Evolutionary conservation across 1,140 invertebrate genomes (phyloP), one percentile per base, ranked within the genome.

Genomic region (Pseudachorutes palmiensis): DNA sequence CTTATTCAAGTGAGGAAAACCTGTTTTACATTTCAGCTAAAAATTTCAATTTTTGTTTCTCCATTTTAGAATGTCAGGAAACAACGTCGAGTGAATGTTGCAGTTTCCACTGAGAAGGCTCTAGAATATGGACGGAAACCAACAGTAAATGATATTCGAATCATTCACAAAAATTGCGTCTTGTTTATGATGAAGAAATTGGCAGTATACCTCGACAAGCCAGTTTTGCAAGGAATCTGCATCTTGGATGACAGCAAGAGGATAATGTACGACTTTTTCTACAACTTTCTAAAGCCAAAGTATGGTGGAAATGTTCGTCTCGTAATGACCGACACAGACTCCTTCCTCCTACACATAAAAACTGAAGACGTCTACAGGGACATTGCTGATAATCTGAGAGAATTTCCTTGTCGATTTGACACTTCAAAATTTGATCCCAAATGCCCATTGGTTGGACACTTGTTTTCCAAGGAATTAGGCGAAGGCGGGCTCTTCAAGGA

Each of bases 281-380:
- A 76, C 41, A 74, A 76, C 30, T 48, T 65, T 31, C 71, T 76
- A 19, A 74, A 74, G 61, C 24, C 19, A 24, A 72, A 76, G 66
- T 79, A 76, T 74, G 70, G 71, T 28, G 32, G 71, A 0, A 75
- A 74, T 30, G 68, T 74, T 14, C 65, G 63, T 30, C 62, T 80
- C 0, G 68, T 75, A 22, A 79, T 76, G 59, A 79, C 75, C 16
- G 80, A 82, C 72, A 81, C 80, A 3, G 80, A 82, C 66, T 75
- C 70, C 62, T 75, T 80, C 5, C 73, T 76, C 1, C 79, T 79
- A 66, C 64, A 77, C 36, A 75, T 81, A 22, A 62, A 72, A 59
- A 79, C 76, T 9, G 68, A 76, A 2, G 76, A 82, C 70, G 72
- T 80, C 60, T 80, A 80, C 73, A 45, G 75, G 60, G 77, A 79